Evolutionary conservation across 2,113 vertebrate genomes (phyloP).

Genomic region (Cochlearius cochlearius): DNA sequence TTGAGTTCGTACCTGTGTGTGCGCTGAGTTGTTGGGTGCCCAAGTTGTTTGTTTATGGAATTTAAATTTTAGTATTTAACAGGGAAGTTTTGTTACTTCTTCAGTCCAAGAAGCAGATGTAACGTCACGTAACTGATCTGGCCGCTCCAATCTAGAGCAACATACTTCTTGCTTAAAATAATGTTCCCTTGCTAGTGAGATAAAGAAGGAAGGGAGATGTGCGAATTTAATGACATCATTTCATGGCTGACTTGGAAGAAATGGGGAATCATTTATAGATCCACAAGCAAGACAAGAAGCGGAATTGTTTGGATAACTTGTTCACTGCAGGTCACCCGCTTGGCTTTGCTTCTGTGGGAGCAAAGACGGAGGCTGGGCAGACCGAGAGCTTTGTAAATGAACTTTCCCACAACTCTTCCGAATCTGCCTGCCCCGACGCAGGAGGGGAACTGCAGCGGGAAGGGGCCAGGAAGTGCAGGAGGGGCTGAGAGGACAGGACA

Average conservation of each 20-base stretch:
- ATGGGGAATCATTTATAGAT: neutral
- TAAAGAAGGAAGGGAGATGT: neutral
- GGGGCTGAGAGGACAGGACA: neutral
- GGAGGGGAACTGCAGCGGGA: neutral
- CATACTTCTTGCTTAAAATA: neutral
- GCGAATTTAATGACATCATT: neutral
- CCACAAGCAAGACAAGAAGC: neutral
- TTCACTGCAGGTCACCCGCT: neutral
- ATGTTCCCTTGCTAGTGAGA: neutral
- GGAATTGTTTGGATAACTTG: neutral
- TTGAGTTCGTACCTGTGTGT: neutral
- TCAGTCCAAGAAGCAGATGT: neutral
- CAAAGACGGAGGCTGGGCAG: neutral
- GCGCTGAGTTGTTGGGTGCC: neutral
- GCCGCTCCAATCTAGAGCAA: neutral
- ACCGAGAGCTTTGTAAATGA: neutral
- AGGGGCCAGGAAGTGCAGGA: neutral
- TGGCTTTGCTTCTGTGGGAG: neutral
- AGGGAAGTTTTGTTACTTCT: neutral
- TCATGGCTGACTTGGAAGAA: neutral
- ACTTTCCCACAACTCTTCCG: neutral
- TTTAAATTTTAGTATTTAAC: neutral
- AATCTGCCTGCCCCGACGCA: too few relatives aligned
- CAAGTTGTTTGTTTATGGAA: neutral
- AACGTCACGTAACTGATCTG: rapidly evolving